Evolutionary conservation across 2,113 vertebrate genomes (phyloP), one percentile per base, ranked within the genome.

Genomic region (Turnix velox): DNA sequence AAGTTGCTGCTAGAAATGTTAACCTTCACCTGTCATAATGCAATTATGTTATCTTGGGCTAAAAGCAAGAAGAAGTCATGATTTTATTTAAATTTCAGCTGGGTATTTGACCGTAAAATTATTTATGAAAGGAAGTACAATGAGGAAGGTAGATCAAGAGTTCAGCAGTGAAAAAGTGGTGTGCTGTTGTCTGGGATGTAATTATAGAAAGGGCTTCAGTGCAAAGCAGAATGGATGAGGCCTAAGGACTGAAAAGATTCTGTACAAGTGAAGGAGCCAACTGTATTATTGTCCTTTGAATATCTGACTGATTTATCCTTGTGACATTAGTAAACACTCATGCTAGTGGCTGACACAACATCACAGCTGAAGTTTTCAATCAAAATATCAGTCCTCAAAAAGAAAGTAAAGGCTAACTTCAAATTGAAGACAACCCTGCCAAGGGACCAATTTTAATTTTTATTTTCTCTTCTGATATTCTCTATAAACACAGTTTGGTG

Each of bases 41-140:
- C 88, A 90, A 83, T 84, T 94, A 94, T 92, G 73, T 94, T 93
- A 94, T 94, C 88, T 82, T 85, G 48, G 63, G 39, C 57, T 95
- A 94, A 95, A 91, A 81, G 87, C 74, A 54, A 90, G 93, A 92
- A 77, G 87, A 95, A 94, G 90, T 86, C 76, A 81, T 80, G 73
- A 93, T 95, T 95, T 95, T 90, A 95, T 95, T 95, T 89, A 95
- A 94, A 90, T 94, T 95, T 97, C 87, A 84, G 66, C 77, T 89
- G 79, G 59, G 75, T 92, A 77, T 96, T 93, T 96, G 90, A 94
- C 92, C 92, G 88, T 93, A 96, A 96, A 93, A 95, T 88, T 93
- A 93, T 94, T 96, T 95, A 65, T 91, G 82, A 96, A 92, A 80
- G 14, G 55, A 93, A 90, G 59, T 40, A 88, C 58, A 80, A 57